Percentiles rank a stretch among this genome's conserved stretches.
Evolutionary conservation across 2,113 vertebrate genomes (phyloP).

Genomic region (Aptenodytes forsteri): DNA sequence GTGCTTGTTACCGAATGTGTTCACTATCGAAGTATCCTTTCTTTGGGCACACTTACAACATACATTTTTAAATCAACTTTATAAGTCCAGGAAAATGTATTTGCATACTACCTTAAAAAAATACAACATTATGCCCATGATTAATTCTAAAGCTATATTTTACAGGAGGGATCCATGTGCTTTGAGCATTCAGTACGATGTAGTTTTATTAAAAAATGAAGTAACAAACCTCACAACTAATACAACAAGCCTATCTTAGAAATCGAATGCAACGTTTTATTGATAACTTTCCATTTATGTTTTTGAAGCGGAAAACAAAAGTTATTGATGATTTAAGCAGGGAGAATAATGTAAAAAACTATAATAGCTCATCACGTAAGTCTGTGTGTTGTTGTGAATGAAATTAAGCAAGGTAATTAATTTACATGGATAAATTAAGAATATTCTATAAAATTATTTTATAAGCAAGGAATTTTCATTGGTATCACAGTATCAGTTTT

Average conservation of each 20-base stretch:
- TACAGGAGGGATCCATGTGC: not conserved
- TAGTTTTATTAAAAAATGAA: not conserved
- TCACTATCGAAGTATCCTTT: not conserved
- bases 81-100: not conserved
- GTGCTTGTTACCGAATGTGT: not conserved
- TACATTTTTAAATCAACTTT: not conserved
- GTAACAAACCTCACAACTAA: not conserved
- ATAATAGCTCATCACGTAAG: not conserved
- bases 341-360: not conserved
- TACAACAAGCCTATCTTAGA: not conserved
- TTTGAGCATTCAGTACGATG: not conserved
- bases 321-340: not conserved
- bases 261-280: not conserved
- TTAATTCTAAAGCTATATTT: not conserved
- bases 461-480: not conserved
- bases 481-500: not conserved
- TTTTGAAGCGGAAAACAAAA: slow-evolving; percentile 2
- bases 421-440: not conserved
- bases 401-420: not conserved
- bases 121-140: not conserved
- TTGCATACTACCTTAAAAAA: not conserved
- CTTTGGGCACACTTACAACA: not conserved
- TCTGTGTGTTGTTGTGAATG: not conserved
- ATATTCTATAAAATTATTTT: not conserved
- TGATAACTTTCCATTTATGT: not conserved